Percentiles rank a stretch among this genome's conserved stretches.
phyloP scores from a whole-genome alignment of 2,888 invertebrate species.

The Luperina nickerlii region DNA sequence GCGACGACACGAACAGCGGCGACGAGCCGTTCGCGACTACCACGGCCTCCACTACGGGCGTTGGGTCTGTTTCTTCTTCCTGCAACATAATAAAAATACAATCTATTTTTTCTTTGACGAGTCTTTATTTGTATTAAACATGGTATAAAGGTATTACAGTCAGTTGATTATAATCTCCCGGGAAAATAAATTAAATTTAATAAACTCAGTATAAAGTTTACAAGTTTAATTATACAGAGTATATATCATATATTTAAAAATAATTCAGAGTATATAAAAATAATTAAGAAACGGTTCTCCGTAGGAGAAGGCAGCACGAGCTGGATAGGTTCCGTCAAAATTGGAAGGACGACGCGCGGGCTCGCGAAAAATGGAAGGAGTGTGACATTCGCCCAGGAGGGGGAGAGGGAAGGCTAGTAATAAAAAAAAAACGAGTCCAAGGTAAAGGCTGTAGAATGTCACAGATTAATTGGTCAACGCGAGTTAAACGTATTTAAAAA shows the following conservation, averaged over 20 bases:
- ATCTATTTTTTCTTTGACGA: not conserved
- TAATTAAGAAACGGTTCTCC: not conserved
- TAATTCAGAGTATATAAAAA: no score
- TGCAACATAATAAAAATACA: not conserved
- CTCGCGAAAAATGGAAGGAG: no score
- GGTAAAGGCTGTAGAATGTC: no score
- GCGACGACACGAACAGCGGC: slow-evolving; percentile 39
- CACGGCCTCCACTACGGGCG: slow-evolving; percentile 59
- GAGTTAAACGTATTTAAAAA: not conserved
- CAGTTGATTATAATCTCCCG: not conserved
- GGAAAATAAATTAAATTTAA: not conserved
- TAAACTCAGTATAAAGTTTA: not conserved
- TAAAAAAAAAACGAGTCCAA: no score
- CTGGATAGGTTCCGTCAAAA: no score
- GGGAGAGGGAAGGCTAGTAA: no score
- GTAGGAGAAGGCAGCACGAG: no score
- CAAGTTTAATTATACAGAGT: no score
- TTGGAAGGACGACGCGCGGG: no score
- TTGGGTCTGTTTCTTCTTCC: slow-evolving; percentile 66
- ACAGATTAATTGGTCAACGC: no score
- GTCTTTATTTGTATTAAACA: not conserved
- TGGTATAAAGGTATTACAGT: not conserved
- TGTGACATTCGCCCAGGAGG: no score
- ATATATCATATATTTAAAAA: no score
- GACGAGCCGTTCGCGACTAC: slow-evolving; percentile 31